phyloP scores from a whole-genome alignment of 2,797 vertebrate genomes.

The Hyperoplus lanceolatus region DNA sequence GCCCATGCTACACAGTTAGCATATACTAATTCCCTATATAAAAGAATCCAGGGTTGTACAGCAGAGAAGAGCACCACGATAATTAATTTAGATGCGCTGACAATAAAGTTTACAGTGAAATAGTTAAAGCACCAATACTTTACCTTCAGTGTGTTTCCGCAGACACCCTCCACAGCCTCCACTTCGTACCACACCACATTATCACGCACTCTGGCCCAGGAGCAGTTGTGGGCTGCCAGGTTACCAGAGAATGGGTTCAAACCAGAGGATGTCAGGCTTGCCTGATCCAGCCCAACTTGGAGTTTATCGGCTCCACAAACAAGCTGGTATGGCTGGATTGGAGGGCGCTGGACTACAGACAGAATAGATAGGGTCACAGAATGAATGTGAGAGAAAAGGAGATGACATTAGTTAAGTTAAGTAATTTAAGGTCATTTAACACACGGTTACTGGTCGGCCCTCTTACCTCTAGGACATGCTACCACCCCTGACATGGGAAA shows the following conservation, averaged over 20 bases:
- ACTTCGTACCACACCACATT: slow-evolving; percentile 73
- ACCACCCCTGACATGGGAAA: not conserved
- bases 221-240: slow-evolving; percentile 63
- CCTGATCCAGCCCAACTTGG: slow-evolving; percentile 47
- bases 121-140: not conserved
- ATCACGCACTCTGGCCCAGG: not conserved
- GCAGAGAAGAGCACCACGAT: too few relatives aligned
- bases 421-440: too few relatives aligned
- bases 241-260: slow-evolving; percentile 71
- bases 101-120: not conserved
- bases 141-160: slow-evolving; percentile 76
- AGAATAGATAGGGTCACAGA: not conserved
- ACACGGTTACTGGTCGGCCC: too few relatives aligned
- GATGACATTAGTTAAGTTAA: not conserved
- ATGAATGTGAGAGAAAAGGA: not conserved
- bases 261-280: not conserved
- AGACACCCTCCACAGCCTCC: slow-evolving; percentile 44
- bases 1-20: too few relatives aligned
- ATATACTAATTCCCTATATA: too few relatives aligned
- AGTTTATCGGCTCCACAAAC: slow-evolving; percentile 65
- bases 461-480: too few relatives aligned
- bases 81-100: too few relatives aligned
- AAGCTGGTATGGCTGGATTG: slow-evolving; percentile 22
- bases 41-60: too few relatives aligned
- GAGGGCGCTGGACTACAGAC: slow-evolving; percentile 14